Conservation (phyloP, 2,113 vertebrate genomes). For the Ptyas mucosa region DNA sequence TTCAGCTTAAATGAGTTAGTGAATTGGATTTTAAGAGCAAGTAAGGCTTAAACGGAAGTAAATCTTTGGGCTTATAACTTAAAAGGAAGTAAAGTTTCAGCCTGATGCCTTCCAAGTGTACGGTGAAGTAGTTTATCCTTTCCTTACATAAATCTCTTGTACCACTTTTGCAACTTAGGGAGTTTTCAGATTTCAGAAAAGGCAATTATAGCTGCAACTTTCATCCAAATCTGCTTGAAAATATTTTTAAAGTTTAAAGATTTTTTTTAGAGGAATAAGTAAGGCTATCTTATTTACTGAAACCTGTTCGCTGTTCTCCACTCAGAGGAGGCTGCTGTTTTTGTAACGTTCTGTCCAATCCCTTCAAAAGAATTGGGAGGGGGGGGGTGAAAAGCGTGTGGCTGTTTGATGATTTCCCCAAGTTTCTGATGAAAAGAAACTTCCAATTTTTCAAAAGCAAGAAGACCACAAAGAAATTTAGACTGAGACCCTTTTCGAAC, state of each 20-base stretch:
- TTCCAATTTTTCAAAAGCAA: background rate
- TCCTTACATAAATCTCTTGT: background rate
- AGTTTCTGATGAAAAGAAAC: background rate
- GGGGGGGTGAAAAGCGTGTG: background rate
- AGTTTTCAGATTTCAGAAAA: background rate
- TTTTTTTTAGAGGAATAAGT: background rate
- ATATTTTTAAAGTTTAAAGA: background rate
- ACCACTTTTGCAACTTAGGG: background rate
- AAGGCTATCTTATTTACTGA: background rate
- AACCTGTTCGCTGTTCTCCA: background rate
- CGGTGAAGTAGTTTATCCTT: background rate
- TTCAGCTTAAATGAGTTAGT: background rate
- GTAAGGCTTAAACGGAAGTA: background rate
- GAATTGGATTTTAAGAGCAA: background rate
- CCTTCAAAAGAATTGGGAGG: background rate
- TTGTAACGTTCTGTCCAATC: background rate
- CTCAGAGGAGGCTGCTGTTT: background rate
- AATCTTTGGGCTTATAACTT: background rate
- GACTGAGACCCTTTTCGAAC: background rate
- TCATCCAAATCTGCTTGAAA: background rate
- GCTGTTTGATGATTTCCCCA: background rate
- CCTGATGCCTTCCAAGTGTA: background rate
- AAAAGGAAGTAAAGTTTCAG: background rate
- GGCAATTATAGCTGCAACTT: background rate
- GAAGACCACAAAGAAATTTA: background rate